Percentiles rank a stretch among this genome's conserved stretches.
Conservation (phyloP, 2,888 invertebrate genomes). For the Mechanitis mazaeus region DNA sequence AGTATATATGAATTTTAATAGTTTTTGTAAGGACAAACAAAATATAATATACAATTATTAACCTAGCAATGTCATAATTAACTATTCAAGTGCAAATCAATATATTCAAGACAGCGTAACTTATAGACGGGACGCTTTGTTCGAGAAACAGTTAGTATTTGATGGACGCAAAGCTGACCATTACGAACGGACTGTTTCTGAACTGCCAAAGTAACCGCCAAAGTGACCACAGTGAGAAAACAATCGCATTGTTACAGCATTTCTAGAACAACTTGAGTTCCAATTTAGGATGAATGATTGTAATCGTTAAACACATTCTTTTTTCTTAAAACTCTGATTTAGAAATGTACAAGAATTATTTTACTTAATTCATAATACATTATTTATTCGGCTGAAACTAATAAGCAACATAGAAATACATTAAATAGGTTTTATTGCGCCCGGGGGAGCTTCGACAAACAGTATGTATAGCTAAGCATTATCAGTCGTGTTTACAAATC, state of each 20-base stretch:
- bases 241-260: constrained; percentile 44
- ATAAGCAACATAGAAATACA: background rate
- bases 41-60: background rate
- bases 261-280: constrained; percentile 41
- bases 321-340: background rate
- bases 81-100: constrained; percentile 25
- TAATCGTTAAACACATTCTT: constrained; percentile 40
- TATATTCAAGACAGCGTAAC: constrained; percentile 29
- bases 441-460: constrained; percentile 24
- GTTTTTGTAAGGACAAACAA: no score
- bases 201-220: constrained; percentile 47
- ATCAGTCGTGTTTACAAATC: constrained; percentile 46
- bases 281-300: constrained; percentile 57
- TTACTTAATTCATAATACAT: background rate
- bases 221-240: constrained; percentile 42
- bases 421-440: constrained; percentile 24
- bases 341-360: background rate
- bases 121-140: constrained; percentile 40
- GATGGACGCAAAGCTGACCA: constrained; percentile 68
- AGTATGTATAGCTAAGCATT: constrained; percentile 29
- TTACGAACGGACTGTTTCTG: constrained; percentile 49
- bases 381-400: background rate
- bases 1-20: no score
- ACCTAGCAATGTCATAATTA: background rate
- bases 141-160: constrained; percentile 50